Base-by-base conservation (phyloP, 1,140 invertebrate genomes). In the Bursaphelenchus mucronatus region DNA sequence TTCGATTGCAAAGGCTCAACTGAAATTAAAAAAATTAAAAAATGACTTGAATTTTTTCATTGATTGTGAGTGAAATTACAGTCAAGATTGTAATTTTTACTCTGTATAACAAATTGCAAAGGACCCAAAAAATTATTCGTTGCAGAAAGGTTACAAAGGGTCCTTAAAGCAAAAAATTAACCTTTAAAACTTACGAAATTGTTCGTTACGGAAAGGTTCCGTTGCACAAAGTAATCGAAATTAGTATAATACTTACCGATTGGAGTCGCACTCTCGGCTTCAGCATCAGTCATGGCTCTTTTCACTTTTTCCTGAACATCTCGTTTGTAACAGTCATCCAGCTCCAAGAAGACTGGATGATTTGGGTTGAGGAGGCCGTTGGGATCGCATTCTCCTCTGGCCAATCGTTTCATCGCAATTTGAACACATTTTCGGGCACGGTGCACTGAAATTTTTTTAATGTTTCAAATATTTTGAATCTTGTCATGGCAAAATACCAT, bases 251-350 rank as follows among this genome's bases (percentile, higher is more conserved):
- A 39, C 55, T 52, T 11, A 19, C 11, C 41, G 8, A 10, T 40
- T 64, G 58, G 19, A 8, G n/a, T 44, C 13, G 55, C n/a, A n/a
- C 1, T 21, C 13, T 8, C 49, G 40, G 21, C 45, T 30, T 21
- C 30, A 4, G n/a, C 56, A 13, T 63, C 64, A 30, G 39, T 17
- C 13, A 39, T 47, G 8, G 43, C 59, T 19, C 64, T 50, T 40
- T 21, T 13, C 5, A 66, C 8, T 30, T 41, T 11, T 5, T 66
- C 21, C 10, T 21, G 46, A 21, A 66, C 11, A 54, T 66, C 64
- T 2, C 50, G 40, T 17, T 66, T 30, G 47, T 66, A 66, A 39
- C 64, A 66, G 15, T 40, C 44, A 54, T 66, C 64, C 7, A 66
- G 21, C 9, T 63, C 46, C 4, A 30, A 8, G 15, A 66, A 21